Evolutionary conservation across 2,113 vertebrate species (phyloP).

Genomic region (Ascaphus truei): DNA sequence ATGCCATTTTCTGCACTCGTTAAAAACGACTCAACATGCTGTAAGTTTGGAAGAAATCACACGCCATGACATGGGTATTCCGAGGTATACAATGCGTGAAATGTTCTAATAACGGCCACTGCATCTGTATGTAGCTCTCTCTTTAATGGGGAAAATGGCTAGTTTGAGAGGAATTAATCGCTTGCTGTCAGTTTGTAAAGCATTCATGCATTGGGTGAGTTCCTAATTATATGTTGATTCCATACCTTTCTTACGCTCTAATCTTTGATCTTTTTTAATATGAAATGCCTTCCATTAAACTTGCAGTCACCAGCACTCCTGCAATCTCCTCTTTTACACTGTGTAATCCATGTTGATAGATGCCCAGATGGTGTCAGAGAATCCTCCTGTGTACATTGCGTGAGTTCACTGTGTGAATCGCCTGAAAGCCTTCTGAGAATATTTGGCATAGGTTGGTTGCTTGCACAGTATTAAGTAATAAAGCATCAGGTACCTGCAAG

Average conservation of each 20-base stretch:
- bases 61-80: too few relatives aligned
- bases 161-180: constrained; percentile 9
- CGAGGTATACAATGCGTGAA: too few relatives aligned
- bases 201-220: neutral
- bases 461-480: constrained; percentile 30
- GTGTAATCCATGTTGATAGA: constrained; percentile 26
- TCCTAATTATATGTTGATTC: neutral
- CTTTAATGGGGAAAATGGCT: too few relatives aligned
- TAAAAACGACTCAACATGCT: too few relatives aligned
- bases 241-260: neutral
- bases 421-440: constrained; percentile 11
- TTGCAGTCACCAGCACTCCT: constrained; percentile 14
- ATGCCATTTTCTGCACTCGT: too few relatives aligned
- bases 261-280: neutral
- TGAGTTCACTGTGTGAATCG: constrained; percentile 5
- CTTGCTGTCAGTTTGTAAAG: neutral
- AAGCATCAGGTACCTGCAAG: constrained; percentile 26
- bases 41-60: too few relatives aligned
- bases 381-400: constrained; percentile 31
- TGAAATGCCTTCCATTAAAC: constrained; percentile 17
- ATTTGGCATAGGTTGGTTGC: constrained; percentile 26
- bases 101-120: too few relatives aligned
- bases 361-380: constrained; percentile 17
- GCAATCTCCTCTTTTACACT: constrained; percentile 8
- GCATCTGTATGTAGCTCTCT: too few relatives aligned